Evolutionary conservation across 2,797 vertebrate species (phyloP).

Genomic region (Periophthalmus magnuspinnatus): DNA sequence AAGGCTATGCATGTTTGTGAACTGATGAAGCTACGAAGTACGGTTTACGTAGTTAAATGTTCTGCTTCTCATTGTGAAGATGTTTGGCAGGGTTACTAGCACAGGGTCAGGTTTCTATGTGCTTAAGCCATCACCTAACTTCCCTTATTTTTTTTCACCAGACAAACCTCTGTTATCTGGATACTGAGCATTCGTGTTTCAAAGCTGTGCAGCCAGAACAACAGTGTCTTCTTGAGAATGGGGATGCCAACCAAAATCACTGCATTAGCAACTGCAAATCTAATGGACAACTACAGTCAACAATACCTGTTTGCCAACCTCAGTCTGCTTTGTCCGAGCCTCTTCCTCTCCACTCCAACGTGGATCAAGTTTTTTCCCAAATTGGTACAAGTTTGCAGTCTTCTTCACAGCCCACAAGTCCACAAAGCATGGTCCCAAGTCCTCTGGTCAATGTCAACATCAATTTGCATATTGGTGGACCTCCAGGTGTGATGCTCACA

Average conservation of each 20-base stretch:
- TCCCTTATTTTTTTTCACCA: constrained; percentile 24
- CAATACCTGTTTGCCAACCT: constrained; percentile 7
- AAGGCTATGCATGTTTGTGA: too few relatives aligned
- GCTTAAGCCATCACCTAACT: not conserved
- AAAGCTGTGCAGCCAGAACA: constrained; percentile 38
- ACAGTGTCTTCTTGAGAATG: constrained; percentile 47
- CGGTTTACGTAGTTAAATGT: not conserved
- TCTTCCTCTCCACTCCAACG: constrained; percentile 38
- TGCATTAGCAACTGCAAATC: constrained; percentile 37
- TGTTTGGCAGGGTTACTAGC: not conserved
- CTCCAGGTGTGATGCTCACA: constrained; percentile 31
- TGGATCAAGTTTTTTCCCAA: constrained; percentile 24
- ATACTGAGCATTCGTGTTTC: constrained; percentile 28
- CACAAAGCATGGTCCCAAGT: constrained; percentile 44
- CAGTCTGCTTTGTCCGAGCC: constrained; percentile 48
- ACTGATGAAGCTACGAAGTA: not conserved
- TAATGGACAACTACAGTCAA: constrained; percentile 39
- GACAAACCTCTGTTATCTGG: constrained; percentile 21
- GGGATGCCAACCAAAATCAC: constrained; percentile 36
- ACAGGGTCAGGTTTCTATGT: not conserved
- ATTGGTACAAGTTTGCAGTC: constrained; percentile 26
- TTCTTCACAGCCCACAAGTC: constrained; percentile 58
- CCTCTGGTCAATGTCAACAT: constrained; percentile 73
- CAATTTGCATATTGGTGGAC: constrained; percentile 61
- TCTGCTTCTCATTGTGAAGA: not conserved